Percentiles rank a stretch among this genome's conserved stretches.
These are phyloP conservation scores for Dryomyza anilis DNA, from an alignment of 2,888 invertebrate species.

Conservation along the genomic window DNA sequence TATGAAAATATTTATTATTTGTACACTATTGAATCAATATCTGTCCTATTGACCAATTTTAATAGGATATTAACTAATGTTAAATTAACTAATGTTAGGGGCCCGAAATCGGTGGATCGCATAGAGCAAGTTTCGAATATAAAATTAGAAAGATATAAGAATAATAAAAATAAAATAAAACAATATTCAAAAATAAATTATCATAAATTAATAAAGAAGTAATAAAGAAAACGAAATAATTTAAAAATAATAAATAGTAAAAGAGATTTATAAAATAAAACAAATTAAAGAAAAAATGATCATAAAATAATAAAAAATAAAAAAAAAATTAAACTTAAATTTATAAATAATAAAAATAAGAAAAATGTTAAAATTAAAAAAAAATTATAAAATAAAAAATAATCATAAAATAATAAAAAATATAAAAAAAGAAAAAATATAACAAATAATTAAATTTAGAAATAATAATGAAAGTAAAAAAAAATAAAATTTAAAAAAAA, in stretches of 20 bases:
- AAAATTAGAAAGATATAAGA: neutral
- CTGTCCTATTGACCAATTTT: too few relatives aligned
- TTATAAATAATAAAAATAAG: neutral
- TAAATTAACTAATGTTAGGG: too few relatives aligned
- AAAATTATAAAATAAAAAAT: neutral
- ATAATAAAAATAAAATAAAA: neutral
- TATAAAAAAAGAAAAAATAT: neutral
- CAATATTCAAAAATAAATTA: too few relatives aligned
- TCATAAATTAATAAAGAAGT: too few relatives aligned
- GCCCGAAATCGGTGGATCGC: too few relatives aligned
- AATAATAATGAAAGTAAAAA: neutral
- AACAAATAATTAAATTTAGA: neutral
- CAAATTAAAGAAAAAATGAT: neutral
- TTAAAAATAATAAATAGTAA: too few relatives aligned
- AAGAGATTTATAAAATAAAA: too few relatives aligned
- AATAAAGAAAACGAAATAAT: too few relatives aligned
- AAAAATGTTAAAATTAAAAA: neutral
- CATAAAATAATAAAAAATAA: neutral
- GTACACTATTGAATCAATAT: too few relatives aligned
- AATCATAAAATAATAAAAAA: neutral
- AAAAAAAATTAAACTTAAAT: neutral
- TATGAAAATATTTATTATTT: too few relatives aligned
- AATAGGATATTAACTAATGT: too few relatives aligned
- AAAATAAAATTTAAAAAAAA: neutral
- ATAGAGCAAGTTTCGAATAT: too few relatives aligned